Percentiles rank a stretch among this genome's conserved stretches.
phyloP scores from a whole-genome alignment of 2,888 invertebrate genomes.

The Callyntrura sp. region DNA sequence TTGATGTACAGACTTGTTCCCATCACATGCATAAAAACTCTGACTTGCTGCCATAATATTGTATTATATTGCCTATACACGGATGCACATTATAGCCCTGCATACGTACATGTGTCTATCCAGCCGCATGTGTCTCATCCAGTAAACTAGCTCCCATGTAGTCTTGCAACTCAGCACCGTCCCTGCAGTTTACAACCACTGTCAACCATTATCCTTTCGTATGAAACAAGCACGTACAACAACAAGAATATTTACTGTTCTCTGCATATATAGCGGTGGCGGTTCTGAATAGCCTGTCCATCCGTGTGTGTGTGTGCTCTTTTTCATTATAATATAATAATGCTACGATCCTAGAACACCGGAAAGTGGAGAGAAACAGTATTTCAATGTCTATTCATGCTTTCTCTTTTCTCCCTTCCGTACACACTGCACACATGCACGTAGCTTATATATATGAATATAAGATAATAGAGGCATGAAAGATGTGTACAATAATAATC shows the following conservation, averaged over 20 bases:
- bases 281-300: slow-evolving; percentile 18
- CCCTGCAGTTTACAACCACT: slow-evolving; percentile 64
- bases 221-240: slow-evolving; percentile 56
- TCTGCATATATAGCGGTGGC: not conserved
- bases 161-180: slow-evolving; percentile 54
- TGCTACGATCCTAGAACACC: slow-evolving; percentile 26
- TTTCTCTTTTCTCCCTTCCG: slow-evolving; percentile 26
- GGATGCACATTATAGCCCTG: not conserved
- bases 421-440: not conserved
- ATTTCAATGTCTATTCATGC: slow-evolving; percentile 45
- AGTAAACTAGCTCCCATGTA: slow-evolving; percentile 53
- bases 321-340: slow-evolving; percentile 40
- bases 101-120: slow-evolving; percentile 16
- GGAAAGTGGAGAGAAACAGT: slow-evolving; percentile 45
- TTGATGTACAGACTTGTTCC: not conserved
- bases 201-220: slow-evolving; percentile 66
- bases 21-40: slow-evolving; percentile 36
- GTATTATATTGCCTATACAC: not conserved
- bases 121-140: slow-evolving; percentile 38
- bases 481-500: slow-evolving; percentile 39
- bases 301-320: slow-evolving; percentile 2
- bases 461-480: slow-evolving; percentile 11
- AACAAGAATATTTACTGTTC: slow-evolving; percentile 52
- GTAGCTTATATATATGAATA: slow-evolving; percentile 1
- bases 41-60: slow-evolving; percentile 22